Evolutionary conservation across 2,888 invertebrate species (phyloP), one percentile per base, ranked within the genome.

Genomic region (Cremastobaeus sp.): DNA sequence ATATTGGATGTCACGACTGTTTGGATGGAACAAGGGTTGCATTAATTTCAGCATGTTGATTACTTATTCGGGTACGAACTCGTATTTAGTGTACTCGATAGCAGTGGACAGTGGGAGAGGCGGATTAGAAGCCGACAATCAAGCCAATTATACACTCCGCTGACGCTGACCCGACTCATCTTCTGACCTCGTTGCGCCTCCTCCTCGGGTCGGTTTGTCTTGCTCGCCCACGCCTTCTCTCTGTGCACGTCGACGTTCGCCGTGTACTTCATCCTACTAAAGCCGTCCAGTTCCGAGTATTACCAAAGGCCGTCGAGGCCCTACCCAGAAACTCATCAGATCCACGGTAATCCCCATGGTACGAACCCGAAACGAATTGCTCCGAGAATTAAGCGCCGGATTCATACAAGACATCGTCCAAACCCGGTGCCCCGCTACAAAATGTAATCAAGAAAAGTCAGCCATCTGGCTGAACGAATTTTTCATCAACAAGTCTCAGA

Each of bases 71-170:
- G 68, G 45, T 66, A 60, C 60, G 32, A 17, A 39, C 32, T 55
- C 41, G 68, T 64, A 57, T 57, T 68, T 57, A 62, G 73, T 68
- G 57, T 68, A 60, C 62, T 57, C 74, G 69, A 74, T 74, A 64
- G 45, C 59, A 60, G 69, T 74, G 73, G 80, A 79, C 81, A 80
- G 80, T 79, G 82, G 81, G 81, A 80, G 82, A 83, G 81, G 83
- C 82, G 83, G 85, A 86, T 86, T 86, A 86, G 85, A 86, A 85
- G 84, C 82, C 83, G 83, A 85, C 86, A 85, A 86, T 86, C 86
- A 86, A 85, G 86, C 83, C 86, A 85, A 86, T 86, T 86, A 86
- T 86, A 86, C 86, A 86, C 85, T 85, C 83, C 81, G 84, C 83
- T 85, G 86, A 85, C 82, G 83, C 83, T 84, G 85, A 84, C 82